Percentiles rank a stretch among this genome's conserved stretches.
phyloP scores from a whole-genome alignment of 2,888 invertebrate species.

The Zeuzera pyrina region DNA sequence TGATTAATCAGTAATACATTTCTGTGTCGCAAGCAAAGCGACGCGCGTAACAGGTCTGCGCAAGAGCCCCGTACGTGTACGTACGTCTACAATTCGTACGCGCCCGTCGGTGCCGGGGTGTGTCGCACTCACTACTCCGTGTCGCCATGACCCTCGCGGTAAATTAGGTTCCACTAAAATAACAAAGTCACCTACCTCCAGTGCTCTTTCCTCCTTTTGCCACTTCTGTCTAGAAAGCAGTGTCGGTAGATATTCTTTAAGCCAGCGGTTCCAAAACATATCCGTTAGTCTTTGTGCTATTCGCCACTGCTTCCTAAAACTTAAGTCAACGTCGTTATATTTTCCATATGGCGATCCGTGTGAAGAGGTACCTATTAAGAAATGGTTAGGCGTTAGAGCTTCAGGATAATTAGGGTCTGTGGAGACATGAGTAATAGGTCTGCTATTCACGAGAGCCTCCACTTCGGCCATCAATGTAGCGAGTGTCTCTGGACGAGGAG shows the following conservation, averaged over 20 bases:
- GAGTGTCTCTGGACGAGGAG: constrained; percentile 6
- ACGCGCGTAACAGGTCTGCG: constrained; percentile 18
- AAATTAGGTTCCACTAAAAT: constrained; percentile 15
- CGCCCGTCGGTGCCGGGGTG: constrained; percentile 18
- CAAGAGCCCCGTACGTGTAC: constrained; percentile 14
- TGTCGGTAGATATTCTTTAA: constrained; percentile 8
- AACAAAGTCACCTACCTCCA: constrained; percentile 11
- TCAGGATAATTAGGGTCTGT: constrained; percentile 2
- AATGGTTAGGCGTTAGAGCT: constrained; percentile 8
- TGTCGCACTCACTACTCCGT: constrained; percentile 11
- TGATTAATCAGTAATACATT: constrained; percentile 1
- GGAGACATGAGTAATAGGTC: constrained; percentile 8
- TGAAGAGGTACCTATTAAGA: constrained; percentile 6
- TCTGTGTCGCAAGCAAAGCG: constrained; percentile 7
- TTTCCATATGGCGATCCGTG: constrained; percentile 2
- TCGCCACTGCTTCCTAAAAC: constrained; percentile 7
- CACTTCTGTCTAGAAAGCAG: neutral
- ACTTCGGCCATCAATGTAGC: constrained; percentile 8
- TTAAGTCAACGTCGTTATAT: constrained; percentile 5
- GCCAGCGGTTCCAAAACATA: constrained; percentile 10
- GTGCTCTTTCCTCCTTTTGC: no score
- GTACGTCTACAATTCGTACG: constrained; percentile 18
- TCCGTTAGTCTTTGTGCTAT: constrained; percentile 5
- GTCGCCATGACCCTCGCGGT: constrained; percentile 18
- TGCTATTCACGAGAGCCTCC: constrained; percentile 5